phyloP scores from a whole-genome alignment of 2,113 vertebrate genomes.

The Sminthopsis crassicaudata region DNA sequence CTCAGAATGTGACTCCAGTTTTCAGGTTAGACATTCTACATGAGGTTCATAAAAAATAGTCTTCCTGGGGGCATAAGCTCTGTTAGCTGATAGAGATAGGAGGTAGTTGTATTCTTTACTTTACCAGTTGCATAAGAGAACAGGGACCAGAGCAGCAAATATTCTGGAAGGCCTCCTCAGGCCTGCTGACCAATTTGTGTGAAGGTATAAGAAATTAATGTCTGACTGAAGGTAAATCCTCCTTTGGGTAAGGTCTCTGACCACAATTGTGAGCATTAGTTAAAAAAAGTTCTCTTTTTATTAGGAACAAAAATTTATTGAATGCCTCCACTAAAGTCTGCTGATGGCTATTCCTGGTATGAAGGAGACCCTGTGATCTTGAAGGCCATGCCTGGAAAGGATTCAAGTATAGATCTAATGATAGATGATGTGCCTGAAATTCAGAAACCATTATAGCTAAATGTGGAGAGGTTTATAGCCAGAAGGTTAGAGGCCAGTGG shows the following conservation, averaged over 20 bases:
- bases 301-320: neutral
- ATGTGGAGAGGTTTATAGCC: neutral
- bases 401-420: neutral
- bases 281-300: neutral
- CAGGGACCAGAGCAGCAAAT: neutral
- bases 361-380: neutral
- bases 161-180: neutral
- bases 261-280: neutral
- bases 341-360: neutral
- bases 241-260: neutral
- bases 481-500: neutral
- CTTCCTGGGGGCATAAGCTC: neutral
- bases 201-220: neutral
- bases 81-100: neutral
- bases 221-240: neutral
- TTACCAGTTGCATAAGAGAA: neutral
- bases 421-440: neutral
- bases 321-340: neutral
- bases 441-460: neutral
- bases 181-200: neutral
- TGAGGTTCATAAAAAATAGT: neutral
- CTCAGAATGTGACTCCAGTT: no score
- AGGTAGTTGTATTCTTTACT: neutral
- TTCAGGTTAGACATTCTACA: neutral
- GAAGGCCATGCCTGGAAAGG: neutral